Evolutionary conservation across 2,888 invertebrate genomes (phyloP).

Genomic region (Leptothorax acervorum): DNA sequence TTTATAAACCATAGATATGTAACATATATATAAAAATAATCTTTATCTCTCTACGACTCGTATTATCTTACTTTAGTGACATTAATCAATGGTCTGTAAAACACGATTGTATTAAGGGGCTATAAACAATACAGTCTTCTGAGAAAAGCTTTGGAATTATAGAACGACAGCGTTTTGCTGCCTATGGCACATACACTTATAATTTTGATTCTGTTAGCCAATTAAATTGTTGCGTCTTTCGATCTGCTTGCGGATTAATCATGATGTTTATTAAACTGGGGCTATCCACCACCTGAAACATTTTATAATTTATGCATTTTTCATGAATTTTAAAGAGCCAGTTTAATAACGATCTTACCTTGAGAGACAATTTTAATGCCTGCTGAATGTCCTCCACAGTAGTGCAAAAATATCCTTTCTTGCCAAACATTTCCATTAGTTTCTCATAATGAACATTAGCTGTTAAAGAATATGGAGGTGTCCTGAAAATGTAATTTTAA

Average conservation of each 20-base stretch:
- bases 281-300: conserved; percentile 88
- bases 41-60: too few relatives aligned
- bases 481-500: conserved; percentile 86
- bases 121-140: background rate
- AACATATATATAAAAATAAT: background rate
- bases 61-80: too few relatives aligned
- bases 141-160: background rate
- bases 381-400: conserved; percentile 91
- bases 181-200: conserved; percentile 79
- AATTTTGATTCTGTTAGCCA: conserved; percentile 98
- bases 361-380: conserved; percentile 90
- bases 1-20: background rate
- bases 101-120: background rate
- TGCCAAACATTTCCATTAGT: conserved; percentile 95
- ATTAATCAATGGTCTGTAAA: background rate
- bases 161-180: background rate
- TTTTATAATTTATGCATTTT: conserved; percentile 8
- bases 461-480: conserved; percentile 93
- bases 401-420: conserved; percentile 92
- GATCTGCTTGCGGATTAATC: conserved; percentile 94
- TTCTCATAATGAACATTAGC: conserved; percentile 95
- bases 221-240: conserved; percentile 95
- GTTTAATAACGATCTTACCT: conserved; percentile 80
- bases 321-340: background rate
- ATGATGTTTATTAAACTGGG: conserved; percentile 96